Conservation (phyloP, 2,797 vertebrate species). For the Periophthalmus magnuspinnatus region DNA sequence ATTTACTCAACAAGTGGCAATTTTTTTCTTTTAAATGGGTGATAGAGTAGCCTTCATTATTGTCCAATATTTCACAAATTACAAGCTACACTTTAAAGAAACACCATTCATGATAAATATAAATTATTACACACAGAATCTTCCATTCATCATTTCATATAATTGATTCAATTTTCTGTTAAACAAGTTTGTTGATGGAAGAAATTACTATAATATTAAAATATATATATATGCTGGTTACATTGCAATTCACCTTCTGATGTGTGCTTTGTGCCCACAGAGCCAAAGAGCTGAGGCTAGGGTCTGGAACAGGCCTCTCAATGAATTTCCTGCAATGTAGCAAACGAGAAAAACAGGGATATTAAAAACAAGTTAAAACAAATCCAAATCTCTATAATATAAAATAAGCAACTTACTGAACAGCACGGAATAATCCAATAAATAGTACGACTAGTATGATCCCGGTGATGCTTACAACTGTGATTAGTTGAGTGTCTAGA, state of each 20-base stretch:
- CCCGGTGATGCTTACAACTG: constrained; percentile 25
- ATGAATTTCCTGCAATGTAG: constrained; percentile 61
- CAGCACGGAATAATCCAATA: constrained; percentile 44
- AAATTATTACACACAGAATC: too few species aligned
- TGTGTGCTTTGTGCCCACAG: constrained; percentile 44
- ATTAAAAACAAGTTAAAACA: not conserved
- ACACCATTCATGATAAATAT: too few species aligned
- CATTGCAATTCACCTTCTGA: constrained; percentile 49
- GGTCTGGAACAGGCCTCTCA: constrained; percentile 67
- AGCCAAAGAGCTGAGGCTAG: constrained; percentile 62
- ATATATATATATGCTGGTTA: not conserved
- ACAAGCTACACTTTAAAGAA: too few species aligned
- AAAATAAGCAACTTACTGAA: constrained; percentile 55
- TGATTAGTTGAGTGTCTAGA: constrained; percentile 53
- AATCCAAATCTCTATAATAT: not conserved
- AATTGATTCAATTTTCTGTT: too few species aligned
- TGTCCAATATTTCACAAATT: not conserved
- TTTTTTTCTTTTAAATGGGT: not conserved
- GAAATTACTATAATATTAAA: constrained; percentile 15
- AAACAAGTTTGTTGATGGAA: not conserved
- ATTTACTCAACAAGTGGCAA: not conserved
- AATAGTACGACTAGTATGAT: constrained; percentile 37
- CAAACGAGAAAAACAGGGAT: constrained; percentile 7
- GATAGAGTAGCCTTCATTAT: not conserved
- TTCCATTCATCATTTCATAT: too few species aligned